phyloP scores from a whole-genome alignment of 1,140 invertebrate genomes.

The Diachasmimorpha longicaudata region DNA sequence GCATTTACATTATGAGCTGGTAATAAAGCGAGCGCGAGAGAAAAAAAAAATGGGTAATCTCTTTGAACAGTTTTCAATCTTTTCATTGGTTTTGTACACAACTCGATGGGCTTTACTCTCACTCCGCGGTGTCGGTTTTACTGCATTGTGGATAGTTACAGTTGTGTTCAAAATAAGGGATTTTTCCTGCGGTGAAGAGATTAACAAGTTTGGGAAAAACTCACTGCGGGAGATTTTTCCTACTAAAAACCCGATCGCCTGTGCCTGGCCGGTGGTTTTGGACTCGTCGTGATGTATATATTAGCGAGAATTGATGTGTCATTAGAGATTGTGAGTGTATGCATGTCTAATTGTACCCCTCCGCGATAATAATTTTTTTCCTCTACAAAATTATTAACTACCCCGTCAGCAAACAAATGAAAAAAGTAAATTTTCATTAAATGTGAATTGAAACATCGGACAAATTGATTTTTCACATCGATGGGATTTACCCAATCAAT shows the following conservation, averaged over 20 bases:
- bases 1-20: conserved; percentile 17
- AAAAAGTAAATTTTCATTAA: too few relatives aligned
- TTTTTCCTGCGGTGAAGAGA: conserved; percentile 21
- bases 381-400: too few relatives aligned
- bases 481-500: too few relatives aligned
- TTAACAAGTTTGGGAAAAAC: conserved; percentile 48
- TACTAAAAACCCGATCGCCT: not conserved
- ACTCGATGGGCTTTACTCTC: not conserved
- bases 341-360: too few relatives aligned
- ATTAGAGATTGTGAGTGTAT: too few relatives aligned
- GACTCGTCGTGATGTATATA: not conserved
- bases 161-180: not conserved
- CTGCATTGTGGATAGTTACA: not conserved
- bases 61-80: not conserved
- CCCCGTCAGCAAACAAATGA: too few relatives aligned
- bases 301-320: too few relatives aligned
- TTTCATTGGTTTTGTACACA: not conserved
- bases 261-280: not conserved
- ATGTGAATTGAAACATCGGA: too few relatives aligned
- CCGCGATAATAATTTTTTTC: too few relatives aligned
- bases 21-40: conserved; percentile 14
- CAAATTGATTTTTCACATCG: too few relatives aligned
- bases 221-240: conserved; percentile 36
- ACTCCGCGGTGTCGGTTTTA: conserved; percentile 4
- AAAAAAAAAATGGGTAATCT: not conserved